Base-by-base conservation (phyloP, 1,140 invertebrate species). In the Drosophila aff. region DNA sequence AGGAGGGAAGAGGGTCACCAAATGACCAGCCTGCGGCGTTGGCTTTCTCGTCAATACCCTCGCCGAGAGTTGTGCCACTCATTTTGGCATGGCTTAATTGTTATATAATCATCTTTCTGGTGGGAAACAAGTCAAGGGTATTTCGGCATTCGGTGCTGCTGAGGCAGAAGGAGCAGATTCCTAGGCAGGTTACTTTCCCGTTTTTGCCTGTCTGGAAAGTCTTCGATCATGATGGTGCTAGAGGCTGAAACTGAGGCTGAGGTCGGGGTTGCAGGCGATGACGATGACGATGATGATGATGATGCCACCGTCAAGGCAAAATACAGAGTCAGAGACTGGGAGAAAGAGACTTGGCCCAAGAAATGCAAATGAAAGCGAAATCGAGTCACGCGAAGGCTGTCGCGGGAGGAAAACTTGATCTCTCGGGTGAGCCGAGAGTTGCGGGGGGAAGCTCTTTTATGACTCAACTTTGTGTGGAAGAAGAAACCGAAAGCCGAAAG, bases 311-410 rank as follows among this genome's bases (percentile, higher is more conserved):
- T 7, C 40, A 57, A 62, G 72, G 43, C 67, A 46, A 50, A 46
- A 53, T 16, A 41, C 47, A 57, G 16, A 60, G 21, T 40, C 46
- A 28, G 16, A 53, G 23, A 40, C 31, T 41, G 18, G 57, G 76
- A 53, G 75, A 79, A 78, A 60, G 47, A 63, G 53, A n/a, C 47
- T 15, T 62, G 66, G 59, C 66, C 59, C 58, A 21, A 62, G 55
- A 80, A 80, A 82, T 83, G 81, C 76, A 82, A 82, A 82, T 82
- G 81, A 82, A 82, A 82, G 81, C 75, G 81, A 82, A 82, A 82
- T 82, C 80, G 69, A 75, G 76, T 77, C 79, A 82, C 80, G 79
- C 67, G 74, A 82, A 78, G 80, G 78, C 78, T 59, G 64, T 23
- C 43, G 52, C 65, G 28, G 49, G 59, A 76, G 58, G 44, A 49